Evolutionary conservation across 1,140 invertebrate species (phyloP).

Genomic region (Agrilus planipennis): DNA sequence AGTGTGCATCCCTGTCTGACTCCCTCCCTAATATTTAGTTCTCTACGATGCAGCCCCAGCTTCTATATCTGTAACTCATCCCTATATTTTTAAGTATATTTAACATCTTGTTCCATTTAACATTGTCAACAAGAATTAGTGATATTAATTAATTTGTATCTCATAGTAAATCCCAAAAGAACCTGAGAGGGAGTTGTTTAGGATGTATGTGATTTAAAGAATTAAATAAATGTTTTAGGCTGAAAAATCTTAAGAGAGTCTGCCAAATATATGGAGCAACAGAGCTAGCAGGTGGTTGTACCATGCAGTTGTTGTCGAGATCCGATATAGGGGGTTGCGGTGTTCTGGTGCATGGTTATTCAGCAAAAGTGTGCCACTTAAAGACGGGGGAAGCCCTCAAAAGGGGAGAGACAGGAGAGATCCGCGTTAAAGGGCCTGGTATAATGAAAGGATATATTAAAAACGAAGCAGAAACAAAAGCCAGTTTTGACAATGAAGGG

Average conservation of each 20-base stretch:
- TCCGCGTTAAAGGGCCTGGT: slow-evolving; percentile 50
- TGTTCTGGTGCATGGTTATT: not conserved
- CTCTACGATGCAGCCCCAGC: too few relatives aligned
- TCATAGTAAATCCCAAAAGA: too few relatives aligned
- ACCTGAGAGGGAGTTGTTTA: too few relatives aligned
- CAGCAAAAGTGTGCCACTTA: not conserved
- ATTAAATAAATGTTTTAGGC: too few relatives aligned
- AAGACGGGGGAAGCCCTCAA: not conserved
- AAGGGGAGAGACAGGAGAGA: slow-evolving; percentile 44
- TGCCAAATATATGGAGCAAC: slow-evolving; percentile 1
- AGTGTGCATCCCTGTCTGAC: too few relatives aligned
- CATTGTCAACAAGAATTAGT: too few relatives aligned
- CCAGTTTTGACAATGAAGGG: slow-evolving; percentile 54
- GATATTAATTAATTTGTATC: too few relatives aligned
- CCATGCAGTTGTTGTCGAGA: not conserved
- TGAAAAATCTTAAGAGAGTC: not conserved
- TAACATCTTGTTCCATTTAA: too few relatives aligned
- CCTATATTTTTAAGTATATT: too few relatives aligned
- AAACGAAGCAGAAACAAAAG: slow-evolving; percentile 57
- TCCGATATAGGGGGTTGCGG: not conserved
- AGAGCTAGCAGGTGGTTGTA: not conserved
- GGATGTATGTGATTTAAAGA: too few relatives aligned
- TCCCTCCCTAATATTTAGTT: too few relatives aligned
- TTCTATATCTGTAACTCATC: too few relatives aligned
- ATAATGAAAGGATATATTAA: slow-evolving; percentile 54